Evolutionary conservation across 2,888 invertebrate species (phyloP).

Genomic region (Lymantria monacha): DNA sequence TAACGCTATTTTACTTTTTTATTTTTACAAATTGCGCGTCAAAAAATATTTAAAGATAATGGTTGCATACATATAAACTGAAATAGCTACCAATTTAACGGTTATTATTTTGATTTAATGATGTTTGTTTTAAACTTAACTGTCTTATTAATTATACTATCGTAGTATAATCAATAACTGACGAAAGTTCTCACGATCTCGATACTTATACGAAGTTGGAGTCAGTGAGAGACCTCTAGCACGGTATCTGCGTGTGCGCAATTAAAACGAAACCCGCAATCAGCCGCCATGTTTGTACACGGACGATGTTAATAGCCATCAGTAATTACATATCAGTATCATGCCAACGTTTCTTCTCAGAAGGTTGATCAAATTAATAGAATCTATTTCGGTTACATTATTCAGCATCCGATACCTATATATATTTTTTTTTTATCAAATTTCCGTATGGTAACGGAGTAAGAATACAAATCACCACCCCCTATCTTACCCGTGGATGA

Average conservation of each 20-base stretch:
- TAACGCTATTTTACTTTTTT: slow-evolving; percentile 32
- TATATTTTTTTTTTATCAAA: background rate
- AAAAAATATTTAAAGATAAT: slow-evolving; percentile 25
- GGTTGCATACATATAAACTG: slow-evolving; percentile 8
- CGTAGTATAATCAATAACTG: slow-evolving; percentile 65
- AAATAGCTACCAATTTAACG: slow-evolving; percentile 19
- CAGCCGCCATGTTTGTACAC: slow-evolving; percentile 82
- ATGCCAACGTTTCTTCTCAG: slow-evolving; percentile 77
- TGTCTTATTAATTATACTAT: slow-evolving; percentile 27
- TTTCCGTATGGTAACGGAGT: too few species aligned
- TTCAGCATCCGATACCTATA: slow-evolving; percentile 31
- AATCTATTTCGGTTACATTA: slow-evolving; percentile 65
- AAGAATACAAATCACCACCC: too few species aligned
- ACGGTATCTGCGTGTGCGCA: slow-evolving; percentile 77
- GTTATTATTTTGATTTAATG: slow-evolving; percentile 23
- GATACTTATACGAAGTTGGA: slow-evolving; percentile 53
- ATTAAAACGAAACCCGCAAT: slow-evolving; percentile 81
- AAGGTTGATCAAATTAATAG: slow-evolving; percentile 80
- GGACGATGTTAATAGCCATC: slow-evolving; percentile 79
- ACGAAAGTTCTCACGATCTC: slow-evolving; percentile 72
- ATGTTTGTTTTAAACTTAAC: slow-evolving; percentile 28
- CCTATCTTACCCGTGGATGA: too few species aligned
- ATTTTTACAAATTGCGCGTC: slow-evolving; percentile 30
- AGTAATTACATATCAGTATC: slow-evolving; percentile 80
- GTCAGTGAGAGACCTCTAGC: slow-evolving; percentile 69